Base-by-base conservation (phyloP, 2,797 vertebrate genomes). In the Odontamblyopus rebecca region DNA sequence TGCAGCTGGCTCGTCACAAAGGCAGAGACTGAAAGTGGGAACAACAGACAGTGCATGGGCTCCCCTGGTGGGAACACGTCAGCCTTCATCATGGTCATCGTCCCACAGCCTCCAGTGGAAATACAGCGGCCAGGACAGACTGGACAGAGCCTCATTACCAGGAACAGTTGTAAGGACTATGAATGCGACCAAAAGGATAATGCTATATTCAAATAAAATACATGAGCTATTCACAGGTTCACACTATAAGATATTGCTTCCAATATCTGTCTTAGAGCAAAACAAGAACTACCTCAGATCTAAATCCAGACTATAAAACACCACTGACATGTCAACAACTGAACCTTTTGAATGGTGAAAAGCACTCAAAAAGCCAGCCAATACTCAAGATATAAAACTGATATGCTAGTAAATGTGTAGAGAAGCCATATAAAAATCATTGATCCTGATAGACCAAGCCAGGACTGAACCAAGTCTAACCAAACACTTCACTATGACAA, bases 1-100 rank as follows among this genome's bases (percentile, higher is more conserved):
- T 84, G 80, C 88, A 90, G 86, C 88, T 86, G 89, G 79, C 81
- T 90, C 70, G 86, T 87, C 84, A 92, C 87, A 86, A 86, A 85
- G 82, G 63, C 76, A 54, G 68, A 76, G 86, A 81, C 75, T 13
- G 70, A 64, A 77, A 86, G 79, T 76, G 84, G 83, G 82, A 85
- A 87, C 88, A 83, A 89, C 86, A 85, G 85, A 80, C 82, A 90
- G 79, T 63, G 81, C 80, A 77, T 82, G 82, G 86, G 78, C 83
- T 89, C 85, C 85, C 88, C 89, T 86, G 79, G 87, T 88, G 89
- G 78, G 83, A 88, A 89, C 78, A 81, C 67, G 76, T 89, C 92
- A 87, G 76, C 80, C 89, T 54, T 87, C 82, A 91, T 92, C 84
- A 88, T 67, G 77, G 64, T 88, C 86, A 87, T 83, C 50, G 32